phyloP scores from a whole-genome alignment of 1,140 invertebrate genomes.

The Dreissena rostriformis region DNA sequence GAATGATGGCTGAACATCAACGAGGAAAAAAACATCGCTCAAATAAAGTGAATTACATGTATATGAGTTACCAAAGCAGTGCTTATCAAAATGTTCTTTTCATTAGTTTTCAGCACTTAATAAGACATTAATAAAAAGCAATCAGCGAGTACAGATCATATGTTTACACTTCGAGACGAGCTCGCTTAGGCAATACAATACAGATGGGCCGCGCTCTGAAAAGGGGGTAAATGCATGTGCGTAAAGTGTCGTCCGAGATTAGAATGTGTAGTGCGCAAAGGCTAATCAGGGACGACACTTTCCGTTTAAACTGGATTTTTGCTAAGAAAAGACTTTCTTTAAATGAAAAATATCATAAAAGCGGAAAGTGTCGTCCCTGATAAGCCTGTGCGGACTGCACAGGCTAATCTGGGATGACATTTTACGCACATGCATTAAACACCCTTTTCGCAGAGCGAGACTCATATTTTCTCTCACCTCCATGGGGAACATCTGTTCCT shows the following conservation, averaged over 20 bases:
- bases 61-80: no score
- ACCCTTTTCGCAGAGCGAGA: not conserved
- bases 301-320: not conserved
- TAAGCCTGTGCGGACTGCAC: not conserved
- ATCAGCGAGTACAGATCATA: no score
- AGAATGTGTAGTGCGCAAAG: no score
- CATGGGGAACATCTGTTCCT: conserved; percentile 66
- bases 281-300: not conserved
- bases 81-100: no score
- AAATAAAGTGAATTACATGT: not conserved
- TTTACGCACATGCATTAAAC: not conserved
- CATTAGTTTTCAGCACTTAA: no score
- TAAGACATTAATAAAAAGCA: no score
- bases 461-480: conserved; percentile 67
- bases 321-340: not conserved
- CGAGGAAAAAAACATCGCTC: not conserved
- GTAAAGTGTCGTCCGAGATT: no score
- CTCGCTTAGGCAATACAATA: no score
- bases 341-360: not conserved
- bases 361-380: not conserved
- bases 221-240: no score
- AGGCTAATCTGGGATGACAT: not conserved
- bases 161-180: no score
- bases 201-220: no score
- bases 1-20: no score